phyloP scores from a whole-genome alignment of 2,113 vertebrate genomes.

The Vidua chalybeata region DNA sequence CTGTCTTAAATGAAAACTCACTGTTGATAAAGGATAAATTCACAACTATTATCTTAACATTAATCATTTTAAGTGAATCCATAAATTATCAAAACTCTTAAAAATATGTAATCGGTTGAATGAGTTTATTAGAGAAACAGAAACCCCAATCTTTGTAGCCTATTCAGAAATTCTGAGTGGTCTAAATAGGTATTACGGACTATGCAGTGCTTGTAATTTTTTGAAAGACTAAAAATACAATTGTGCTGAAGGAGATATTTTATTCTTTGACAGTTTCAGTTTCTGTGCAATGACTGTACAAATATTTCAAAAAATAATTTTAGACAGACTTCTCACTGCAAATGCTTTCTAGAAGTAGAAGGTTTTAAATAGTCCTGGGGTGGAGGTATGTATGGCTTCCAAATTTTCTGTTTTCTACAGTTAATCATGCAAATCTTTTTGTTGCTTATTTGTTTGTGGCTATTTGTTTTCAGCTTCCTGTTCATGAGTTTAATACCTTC shows the following conservation, averaged over 20 bases:
- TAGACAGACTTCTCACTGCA: background rate
- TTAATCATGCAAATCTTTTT: background rate
- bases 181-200: background rate
- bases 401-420: background rate
- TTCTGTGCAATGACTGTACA: background rate
- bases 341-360: background rate
- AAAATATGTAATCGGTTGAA: background rate
- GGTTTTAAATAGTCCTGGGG: background rate
- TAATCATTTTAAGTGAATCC: background rate
- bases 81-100: background rate
- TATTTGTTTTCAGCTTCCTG: background rate
- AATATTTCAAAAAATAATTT: background rate
- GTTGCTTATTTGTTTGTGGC: background rate
- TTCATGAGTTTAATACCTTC: background rate
- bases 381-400: background rate
- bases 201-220: background rate
- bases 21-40: background rate
- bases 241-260: background rate
- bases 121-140: background rate
- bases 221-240: background rate
- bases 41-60: background rate
- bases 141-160: accelerated
- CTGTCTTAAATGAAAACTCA: background rate
- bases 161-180: background rate
- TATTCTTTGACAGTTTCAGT: background rate